Base-by-base conservation (phyloP, 1,140 invertebrate species). In the Lordiphosa stackelbergi region DNA sequence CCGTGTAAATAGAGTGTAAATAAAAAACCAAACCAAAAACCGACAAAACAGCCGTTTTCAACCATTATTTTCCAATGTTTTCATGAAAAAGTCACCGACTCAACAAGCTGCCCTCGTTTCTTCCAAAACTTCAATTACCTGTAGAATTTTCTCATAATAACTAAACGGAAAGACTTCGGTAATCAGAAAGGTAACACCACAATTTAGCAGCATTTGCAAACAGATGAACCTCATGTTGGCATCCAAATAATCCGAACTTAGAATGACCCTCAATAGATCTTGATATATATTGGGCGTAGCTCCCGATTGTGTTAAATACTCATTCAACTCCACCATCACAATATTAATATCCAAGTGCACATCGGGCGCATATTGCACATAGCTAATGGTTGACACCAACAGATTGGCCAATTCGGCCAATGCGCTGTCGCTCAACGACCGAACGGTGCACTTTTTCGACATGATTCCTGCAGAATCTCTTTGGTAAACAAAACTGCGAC, bases 161-260 rank as follows among this genome's bases (percentile, higher is more conserved):
- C 89, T 90, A 52, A 90, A 89, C 1, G 92, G 92, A 85, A 93
- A 93, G 42, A 92, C 90, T 11, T 91, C 92, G 0, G 91, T 91
- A 3, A 91, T 89, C 52, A 93, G 73, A 54, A 89, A 90, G 47
- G 90, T 90, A 0, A 93, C 90, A 46, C 92, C 91, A 36, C 90
- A 89, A 81, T 91, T 90, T 42, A 93, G 88, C 9, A 92, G 68
- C 62, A 92, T 88, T 65, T 90, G 88, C 70, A 93, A 88, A 53
- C 91, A 91, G 53, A 88, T 91, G 72, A 91, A 92, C 69, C 92
- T 88, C 60, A 91, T 90, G 3, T 90, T 90, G 5, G 91, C 91
- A 57, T 92, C 91, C 46, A 92, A 78, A 68, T 91, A 91, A 61
- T 91, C 90, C 10, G 90, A 90, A 63, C 87, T 90, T 24, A 92